Conservation (phyloP, 2,888 invertebrate genomes). For the Lithophane socia region DNA sequence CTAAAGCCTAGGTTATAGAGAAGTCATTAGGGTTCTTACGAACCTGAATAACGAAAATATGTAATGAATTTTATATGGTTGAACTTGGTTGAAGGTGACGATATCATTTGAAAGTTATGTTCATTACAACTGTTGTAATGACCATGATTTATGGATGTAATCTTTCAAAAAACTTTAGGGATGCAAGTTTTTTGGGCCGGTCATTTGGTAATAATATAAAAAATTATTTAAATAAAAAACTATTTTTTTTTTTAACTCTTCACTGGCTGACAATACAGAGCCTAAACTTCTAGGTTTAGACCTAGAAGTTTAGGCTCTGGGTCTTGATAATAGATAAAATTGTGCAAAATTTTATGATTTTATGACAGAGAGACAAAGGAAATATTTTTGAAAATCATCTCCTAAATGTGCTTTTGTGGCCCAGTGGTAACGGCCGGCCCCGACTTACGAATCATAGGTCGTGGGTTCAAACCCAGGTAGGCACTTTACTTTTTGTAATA, state of each 20-base stretch:
- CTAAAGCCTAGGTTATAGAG: constrained; percentile 26
- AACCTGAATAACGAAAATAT: background rate
- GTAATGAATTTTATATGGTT: constrained; percentile 7
- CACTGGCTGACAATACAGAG: background rate
- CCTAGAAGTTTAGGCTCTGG: too few relatives aligned
- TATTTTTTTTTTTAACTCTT: background rate
- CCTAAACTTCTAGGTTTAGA: background rate
- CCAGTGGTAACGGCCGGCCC: too few relatives aligned
- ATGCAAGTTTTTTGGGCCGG: background rate
- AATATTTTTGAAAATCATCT: too few relatives aligned
- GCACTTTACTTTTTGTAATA: too few relatives aligned
- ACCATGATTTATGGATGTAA: background rate
- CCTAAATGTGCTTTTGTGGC: too few relatives aligned
- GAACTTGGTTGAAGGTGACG: background rate
- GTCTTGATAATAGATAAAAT: too few relatives aligned
- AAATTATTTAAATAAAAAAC: background rate
- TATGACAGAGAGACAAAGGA: too few relatives aligned
- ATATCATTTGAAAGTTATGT: background rate
- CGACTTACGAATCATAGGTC: too few relatives aligned
- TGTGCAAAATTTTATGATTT: too few relatives aligned
- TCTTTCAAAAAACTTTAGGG: background rate
- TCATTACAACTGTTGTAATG: background rate
- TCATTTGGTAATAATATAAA: background rate
- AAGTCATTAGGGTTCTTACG: constrained; percentile 11
- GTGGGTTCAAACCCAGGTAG: too few relatives aligned